phyloP scores from a whole-genome alignment of 1,140 invertebrate species.

The Drosophila bocki region DNA sequence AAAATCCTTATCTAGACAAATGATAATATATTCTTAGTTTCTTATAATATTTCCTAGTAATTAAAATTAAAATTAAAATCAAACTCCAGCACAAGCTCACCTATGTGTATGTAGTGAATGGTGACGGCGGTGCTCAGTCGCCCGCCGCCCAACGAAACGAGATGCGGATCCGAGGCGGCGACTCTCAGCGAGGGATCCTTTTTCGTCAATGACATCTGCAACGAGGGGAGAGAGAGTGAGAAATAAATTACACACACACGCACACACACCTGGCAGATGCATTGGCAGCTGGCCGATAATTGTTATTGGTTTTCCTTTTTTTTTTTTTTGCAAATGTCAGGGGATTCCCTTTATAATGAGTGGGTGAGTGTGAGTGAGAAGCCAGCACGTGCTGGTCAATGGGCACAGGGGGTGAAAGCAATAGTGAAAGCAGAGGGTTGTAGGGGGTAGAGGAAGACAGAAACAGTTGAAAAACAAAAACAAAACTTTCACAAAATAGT shows the following conservation, averaged over 20 bases:
- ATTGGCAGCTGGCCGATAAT: constrained; percentile 58
- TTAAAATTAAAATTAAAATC: background rate
- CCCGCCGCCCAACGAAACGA: constrained; percentile 95
- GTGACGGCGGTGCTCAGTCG: constrained; percentile 95
- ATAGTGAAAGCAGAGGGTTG: background rate
- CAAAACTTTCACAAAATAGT: too few relatives aligned
- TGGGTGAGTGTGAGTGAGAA: constrained; percentile 16
- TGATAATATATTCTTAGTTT: background rate
- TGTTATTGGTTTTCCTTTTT: constrained; percentile 54
- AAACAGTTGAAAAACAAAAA: background rate
- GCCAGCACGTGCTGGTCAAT: constrained; percentile 29
- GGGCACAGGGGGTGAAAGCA: background rate
- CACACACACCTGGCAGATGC: constrained; percentile 24
- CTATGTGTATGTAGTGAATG: constrained; percentile 92
- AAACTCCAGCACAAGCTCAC: constrained; percentile 83
- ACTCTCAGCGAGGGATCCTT: constrained; percentile 87
- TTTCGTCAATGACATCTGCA: constrained; percentile 85
- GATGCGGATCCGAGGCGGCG: constrained; percentile 94
- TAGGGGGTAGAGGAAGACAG: background rate
- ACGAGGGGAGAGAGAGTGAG: constrained; percentile 21
- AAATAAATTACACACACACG: constrained; percentile 13
- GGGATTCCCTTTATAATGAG: constrained; percentile 28
- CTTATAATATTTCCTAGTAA: background rate
- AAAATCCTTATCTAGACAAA: background rate
- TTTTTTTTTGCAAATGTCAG: constrained; percentile 24